Percentiles rank a stretch among this genome's conserved stretches.
Evolutionary conservation across 2,113 vertebrate genomes (phyloP).

Genomic region (Pteruthius melanotis): DNA sequence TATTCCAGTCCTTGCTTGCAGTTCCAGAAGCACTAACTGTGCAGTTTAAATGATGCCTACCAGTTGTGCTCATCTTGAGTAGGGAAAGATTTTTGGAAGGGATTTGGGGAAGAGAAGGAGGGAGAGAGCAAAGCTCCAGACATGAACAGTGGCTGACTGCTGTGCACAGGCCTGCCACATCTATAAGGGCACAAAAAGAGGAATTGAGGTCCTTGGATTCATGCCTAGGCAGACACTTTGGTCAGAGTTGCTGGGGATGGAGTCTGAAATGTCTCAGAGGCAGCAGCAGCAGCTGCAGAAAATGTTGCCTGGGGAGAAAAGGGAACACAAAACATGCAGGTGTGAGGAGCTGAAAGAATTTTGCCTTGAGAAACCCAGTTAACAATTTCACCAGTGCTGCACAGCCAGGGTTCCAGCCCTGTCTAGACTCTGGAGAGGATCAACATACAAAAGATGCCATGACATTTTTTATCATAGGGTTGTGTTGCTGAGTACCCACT

Average conservation of each 20-base stretch:
- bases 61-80: not conserved
- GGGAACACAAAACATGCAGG: not conserved
- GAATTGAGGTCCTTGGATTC: not conserved
- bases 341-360: not conserved
- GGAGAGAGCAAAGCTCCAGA: not conserved
- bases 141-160: not conserved
- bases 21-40: not conserved
- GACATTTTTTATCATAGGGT: not conserved
- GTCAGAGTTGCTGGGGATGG: not conserved
- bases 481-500: not conserved
- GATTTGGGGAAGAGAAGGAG: not conserved
- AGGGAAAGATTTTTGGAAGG: not conserved
- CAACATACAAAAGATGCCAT: not conserved
- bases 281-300: constrained; percentile 2
- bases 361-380: not conserved
- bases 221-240: not conserved
- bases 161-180: not conserved
- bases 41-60: not conserved
- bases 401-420: not conserved
- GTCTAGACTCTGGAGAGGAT: not conserved
- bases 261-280: not conserved
- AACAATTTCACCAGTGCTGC: not conserved
- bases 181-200: not conserved
- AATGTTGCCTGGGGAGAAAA: not conserved
- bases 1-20: not conserved